These are phyloP conservation scores for Eucidaris tribuloides DNA, from an alignment of 35 echinoderm and acorn worm genomes.

Conservation along the genomic window DNA sequence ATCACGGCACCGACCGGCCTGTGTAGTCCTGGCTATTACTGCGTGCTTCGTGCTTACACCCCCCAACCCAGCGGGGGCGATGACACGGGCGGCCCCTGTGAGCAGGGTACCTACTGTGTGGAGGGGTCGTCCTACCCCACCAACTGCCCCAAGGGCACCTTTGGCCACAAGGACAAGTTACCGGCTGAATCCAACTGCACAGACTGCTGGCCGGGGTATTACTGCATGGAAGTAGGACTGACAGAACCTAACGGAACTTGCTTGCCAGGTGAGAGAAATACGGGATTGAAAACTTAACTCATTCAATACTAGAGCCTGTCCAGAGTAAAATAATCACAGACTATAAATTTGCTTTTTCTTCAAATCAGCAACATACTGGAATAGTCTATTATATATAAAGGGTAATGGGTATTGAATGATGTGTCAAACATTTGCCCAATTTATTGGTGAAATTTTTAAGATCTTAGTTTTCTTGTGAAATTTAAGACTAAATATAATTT, in stretches of 20 bases:
- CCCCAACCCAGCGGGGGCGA: slow-evolving; percentile 69
- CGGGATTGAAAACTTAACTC: too few species aligned
- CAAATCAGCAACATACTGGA: too few species aligned
- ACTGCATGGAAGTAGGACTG: slow-evolving; percentile 73
- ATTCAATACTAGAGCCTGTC: too few species aligned
- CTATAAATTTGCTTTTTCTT: too few species aligned
- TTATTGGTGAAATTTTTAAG: too few species aligned
- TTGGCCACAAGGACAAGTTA: slow-evolving; percentile 69
- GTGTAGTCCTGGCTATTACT: slow-evolving; percentile 85
- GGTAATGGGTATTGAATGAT: too few species aligned
- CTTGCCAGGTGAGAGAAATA: slow-evolving; percentile 44
- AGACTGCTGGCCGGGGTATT: slow-evolving; percentile 83
- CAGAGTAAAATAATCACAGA: too few species aligned
- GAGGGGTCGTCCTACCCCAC: slow-evolving; percentile 71
- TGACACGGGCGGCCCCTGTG: slow-evolving; percentile 83
- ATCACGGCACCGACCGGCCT: slow-evolving; percentile 72
- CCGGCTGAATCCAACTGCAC: slow-evolving; percentile 61
- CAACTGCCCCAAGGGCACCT: slow-evolving; percentile 93
- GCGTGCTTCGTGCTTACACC: slow-evolving; percentile 68
- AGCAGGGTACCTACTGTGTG: slow-evolving; percentile 88
- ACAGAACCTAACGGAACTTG: slow-evolving; percentile 84
- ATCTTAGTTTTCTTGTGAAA: too few species aligned
- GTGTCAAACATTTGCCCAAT: too few species aligned
- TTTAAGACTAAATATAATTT: too few species aligned
- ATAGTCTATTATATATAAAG: too few species aligned